phyloP scores from a whole-genome alignment of 2,113 vertebrate genomes.

The Serilophus lunatus region DNA sequence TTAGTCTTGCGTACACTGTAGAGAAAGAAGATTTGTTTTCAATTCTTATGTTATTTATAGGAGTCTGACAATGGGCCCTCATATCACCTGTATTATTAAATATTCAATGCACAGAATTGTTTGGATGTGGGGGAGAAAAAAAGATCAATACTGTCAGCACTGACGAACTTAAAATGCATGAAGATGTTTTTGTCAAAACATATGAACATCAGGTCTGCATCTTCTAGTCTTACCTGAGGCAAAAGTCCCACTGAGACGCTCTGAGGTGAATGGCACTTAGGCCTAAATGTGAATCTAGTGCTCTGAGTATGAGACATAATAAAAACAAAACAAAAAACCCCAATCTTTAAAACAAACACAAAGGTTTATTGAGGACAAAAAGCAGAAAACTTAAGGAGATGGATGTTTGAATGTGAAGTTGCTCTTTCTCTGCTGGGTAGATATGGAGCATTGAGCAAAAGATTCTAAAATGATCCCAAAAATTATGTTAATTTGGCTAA shows the following conservation, averaged over 20 bases:
- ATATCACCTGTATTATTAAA: neutral
- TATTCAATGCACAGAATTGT: neutral
- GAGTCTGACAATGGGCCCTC: neutral
- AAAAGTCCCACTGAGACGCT: neutral
- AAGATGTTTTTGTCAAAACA: neutral
- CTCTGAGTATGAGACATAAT: neutral
- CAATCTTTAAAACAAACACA: neutral
- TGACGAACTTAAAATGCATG: neutral
- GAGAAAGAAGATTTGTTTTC: neutral
- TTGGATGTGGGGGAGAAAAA: neutral
- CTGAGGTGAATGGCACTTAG: neutral
- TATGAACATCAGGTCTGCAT: neutral
- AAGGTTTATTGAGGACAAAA: neutral
- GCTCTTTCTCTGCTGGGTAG: neutral
- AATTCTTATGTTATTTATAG: neutral
- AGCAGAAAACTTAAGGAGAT: neutral
- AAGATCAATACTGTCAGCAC: neutral
- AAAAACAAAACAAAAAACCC: neutral
- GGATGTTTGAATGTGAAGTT: neutral
- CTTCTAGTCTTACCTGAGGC: neutral
- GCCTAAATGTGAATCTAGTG: neutral
- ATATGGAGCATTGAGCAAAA: neutral
- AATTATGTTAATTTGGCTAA: neutral
- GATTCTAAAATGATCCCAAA: neutral
- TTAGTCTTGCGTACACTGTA: neutral